These are phyloP conservation scores for Pammene aurita DNA, from an alignment of 2,888 invertebrate species.

Conservation along the genomic window DNA sequence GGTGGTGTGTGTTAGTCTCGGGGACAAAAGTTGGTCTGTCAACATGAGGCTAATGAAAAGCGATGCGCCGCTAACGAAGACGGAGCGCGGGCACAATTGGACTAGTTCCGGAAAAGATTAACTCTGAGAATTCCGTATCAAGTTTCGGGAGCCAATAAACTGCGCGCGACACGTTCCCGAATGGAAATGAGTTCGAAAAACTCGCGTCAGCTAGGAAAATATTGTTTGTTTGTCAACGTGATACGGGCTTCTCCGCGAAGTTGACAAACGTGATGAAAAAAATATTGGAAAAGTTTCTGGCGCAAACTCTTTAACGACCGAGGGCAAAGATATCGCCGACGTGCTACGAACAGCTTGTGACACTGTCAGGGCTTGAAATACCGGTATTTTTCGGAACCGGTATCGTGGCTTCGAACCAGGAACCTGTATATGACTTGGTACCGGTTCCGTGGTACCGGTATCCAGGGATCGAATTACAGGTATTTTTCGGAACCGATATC, in stretches of 20 bases:
- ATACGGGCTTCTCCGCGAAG: slow-evolving; percentile 58
- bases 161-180: slow-evolving; percentile 58
- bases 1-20: slow-evolving; percentile 50
- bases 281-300: slow-evolving; percentile 76
- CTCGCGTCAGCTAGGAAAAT: slow-evolving; percentile 64
- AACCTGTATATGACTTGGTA: too few species aligned
- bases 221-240: slow-evolving; percentile 74
- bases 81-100: slow-evolving; percentile 56
- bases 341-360: slow-evolving; percentile 28
- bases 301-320: slow-evolving; percentile 58
- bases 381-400: too few species aligned
- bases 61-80: slow-evolving; percentile 72
- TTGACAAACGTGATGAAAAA: slow-evolving; percentile 75
- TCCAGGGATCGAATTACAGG: too few species aligned
- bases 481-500: too few species aligned
- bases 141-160: slow-evolving; percentile 61
- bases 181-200: slow-evolving; percentile 73
- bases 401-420: too few species aligned
- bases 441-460: too few species aligned
- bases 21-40: slow-evolving; percentile 58
- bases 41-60: slow-evolving; percentile 67
- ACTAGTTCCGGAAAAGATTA: slow-evolving; percentile 56
- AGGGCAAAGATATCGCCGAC: slow-evolving; percentile 47
- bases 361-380: too few species aligned
- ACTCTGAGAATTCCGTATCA: slow-evolving; percentile 49